Evolutionary conservation across 2,888 invertebrate genomes (phyloP).

Genomic region (Melanostoma mellinum): DNA sequence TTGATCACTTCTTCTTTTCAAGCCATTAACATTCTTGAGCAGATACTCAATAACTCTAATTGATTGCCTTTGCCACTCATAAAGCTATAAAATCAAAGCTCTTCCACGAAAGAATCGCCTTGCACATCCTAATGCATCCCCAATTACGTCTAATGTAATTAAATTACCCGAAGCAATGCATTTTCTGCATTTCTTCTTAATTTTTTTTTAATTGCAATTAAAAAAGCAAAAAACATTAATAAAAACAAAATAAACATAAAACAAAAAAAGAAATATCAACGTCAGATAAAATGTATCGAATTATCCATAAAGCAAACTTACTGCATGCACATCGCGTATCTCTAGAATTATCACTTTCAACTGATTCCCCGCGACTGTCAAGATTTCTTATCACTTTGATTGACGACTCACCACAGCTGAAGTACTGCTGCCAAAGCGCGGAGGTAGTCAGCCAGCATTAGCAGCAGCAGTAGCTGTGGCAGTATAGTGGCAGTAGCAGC

Average conservation of each 20-base stretch:
- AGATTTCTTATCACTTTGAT: constrained; percentile 72
- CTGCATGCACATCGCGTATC: constrained; percentile 70
- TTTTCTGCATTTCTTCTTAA: constrained; percentile 9
- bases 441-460: constrained; percentile 16
- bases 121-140: constrained; percentile 1
- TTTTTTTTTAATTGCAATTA: constrained; percentile 53
- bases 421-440: constrained; percentile 54
- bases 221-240: constrained; percentile 43
- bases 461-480: constrained; percentile 14
- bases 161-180: constrained; percentile 39
- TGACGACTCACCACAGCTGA: constrained; percentile 70
- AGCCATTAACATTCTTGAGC: no score
- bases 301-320: constrained; percentile 58
- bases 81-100: no score
- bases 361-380: constrained; percentile 70
- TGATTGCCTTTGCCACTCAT: no score
- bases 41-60: no score
- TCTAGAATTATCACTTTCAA: constrained; percentile 71
- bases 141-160: constrained; percentile 49
- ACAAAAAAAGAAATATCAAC: constrained; percentile 11
- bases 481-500: constrained; percentile 14
- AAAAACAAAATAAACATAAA: constrained; percentile 4
- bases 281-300: constrained; percentile 62
- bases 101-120: not conserved
- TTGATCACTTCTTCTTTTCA: no score